Base-by-base conservation (phyloP, 2,113 vertebrate species). In the Nibea albiflora region DNA sequence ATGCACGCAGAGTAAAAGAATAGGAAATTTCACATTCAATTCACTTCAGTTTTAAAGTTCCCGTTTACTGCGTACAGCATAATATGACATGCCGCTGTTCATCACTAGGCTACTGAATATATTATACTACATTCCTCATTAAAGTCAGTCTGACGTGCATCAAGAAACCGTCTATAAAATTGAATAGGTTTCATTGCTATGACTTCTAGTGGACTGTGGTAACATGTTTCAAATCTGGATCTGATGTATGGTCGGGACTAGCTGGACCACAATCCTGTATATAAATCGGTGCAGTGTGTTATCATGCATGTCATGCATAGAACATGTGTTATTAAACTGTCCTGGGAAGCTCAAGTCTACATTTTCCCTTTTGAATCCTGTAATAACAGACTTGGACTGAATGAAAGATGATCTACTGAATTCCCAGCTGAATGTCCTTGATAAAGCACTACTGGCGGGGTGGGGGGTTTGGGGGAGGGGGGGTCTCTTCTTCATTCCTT, bases 341-440 rank as follows among this genome's bases (percentile, higher is more conserved):
- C 8, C 16, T 42, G 31, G 5, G 63, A 60, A 31, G 68, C 17
- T 42, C 9, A 3, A 28, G 47, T 63, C n/a, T 28, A 28, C 22
- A 12, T 60, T 74, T 56, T 11, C 20, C 11, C 44, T 20, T 70
- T 57, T 62, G 52, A 60, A 35, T 73, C 39, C 71, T 66, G 11
- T 56, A 39, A 20, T 15, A 35, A 67, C 79, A 65, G 26, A 35
- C 10, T 44, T 22, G 24, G 46, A 81, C 62, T 68, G 35, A 4
- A 39, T 54, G 60, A 75, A 35, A 54, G 47, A 63, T 76, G 57
- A 78, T 61, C 14, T 15, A 66, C 16, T 8, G 4, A 31, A 71
- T 75, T 83, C 52, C 46, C 63, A 58, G 82, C 57, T 70, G 63
- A 83, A 78, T 53, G 75, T 81, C 89, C 74, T 86, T 89, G 85